Evolutionary conservation across 2,113 vertebrate species (phyloP).

Genomic region (Clarias macrocephalus): DNA sequence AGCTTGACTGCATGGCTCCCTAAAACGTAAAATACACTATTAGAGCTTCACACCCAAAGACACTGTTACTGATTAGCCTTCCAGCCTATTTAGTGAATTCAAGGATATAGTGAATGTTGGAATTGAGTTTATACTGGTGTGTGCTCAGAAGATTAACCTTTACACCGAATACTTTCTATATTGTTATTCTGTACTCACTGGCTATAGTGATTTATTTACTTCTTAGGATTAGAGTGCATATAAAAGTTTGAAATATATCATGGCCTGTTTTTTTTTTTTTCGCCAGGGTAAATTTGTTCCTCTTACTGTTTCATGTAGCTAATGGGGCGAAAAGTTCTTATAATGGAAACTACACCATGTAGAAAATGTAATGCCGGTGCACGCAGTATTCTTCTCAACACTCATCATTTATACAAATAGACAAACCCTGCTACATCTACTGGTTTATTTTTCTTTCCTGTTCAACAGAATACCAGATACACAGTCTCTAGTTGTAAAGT

Average conservation of each 20-base stretch:
- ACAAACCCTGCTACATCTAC: neutral
- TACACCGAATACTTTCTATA: neutral
- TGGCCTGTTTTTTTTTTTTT: neutral
- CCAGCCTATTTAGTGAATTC: neutral
- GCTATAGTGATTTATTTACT: neutral
- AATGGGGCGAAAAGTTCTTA: constrained; percentile 3
- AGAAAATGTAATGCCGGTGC: constrained; percentile 15
- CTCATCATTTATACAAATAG: constrained; percentile 19
- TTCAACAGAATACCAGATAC: neutral
- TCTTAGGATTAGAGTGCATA: no score
- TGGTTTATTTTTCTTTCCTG: constrained; percentile 14
- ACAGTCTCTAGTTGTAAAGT: neutral
- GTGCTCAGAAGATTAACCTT: neutral
- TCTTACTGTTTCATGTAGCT: neutral
- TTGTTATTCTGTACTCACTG: neutral
- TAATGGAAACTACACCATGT: constrained; percentile 28
- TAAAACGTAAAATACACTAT: neutral
- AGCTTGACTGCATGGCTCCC: neutral
- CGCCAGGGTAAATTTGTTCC: neutral
- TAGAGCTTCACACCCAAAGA: neutral
- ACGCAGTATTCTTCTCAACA: neutral
- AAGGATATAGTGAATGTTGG: neutral
- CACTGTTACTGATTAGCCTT: neutral
- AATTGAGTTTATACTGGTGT: neutral
- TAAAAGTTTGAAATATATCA: neutral